Conservation (phyloP, 2,797 vertebrate genomes). For the Valencia hispanica region DNA sequence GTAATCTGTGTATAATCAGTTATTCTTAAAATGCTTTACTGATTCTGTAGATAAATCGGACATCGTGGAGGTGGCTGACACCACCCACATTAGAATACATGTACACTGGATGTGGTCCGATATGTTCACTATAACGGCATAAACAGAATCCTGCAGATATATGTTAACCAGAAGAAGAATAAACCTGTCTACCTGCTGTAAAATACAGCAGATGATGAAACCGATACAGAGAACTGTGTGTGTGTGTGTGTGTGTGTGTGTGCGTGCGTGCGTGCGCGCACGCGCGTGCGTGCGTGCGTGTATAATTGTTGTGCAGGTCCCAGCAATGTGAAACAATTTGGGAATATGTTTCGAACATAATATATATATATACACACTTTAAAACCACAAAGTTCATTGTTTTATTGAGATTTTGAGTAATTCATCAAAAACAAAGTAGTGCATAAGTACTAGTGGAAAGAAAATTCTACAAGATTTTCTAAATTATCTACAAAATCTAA, state of each 20-base stretch:
- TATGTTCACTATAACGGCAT: background rate
- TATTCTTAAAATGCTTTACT: constrained; percentile 29
- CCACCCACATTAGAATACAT: background rate
- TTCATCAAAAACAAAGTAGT: background rate
- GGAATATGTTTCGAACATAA: constrained; percentile 7
- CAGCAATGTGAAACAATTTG: constrained; percentile 23
- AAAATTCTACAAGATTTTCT: background rate
- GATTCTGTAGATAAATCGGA: background rate
- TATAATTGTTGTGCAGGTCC: no score
- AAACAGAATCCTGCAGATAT: constrained; percentile 4
- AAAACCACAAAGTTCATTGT: background rate
- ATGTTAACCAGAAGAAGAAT: background rate
- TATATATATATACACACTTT: no score
- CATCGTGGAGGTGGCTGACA: background rate
- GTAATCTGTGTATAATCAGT: constrained; percentile 35
- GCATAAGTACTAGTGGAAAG: background rate
- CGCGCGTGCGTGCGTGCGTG: no score
- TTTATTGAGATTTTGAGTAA: background rate
- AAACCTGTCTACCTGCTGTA: background rate
- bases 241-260: no score
- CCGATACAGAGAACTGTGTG: constrained; percentile 17
- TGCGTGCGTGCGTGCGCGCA: no score
- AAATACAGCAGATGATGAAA: constrained; percentile 18
- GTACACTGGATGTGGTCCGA: background rate
- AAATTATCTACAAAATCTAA: background rate